Percentiles rank a stretch among this genome's conserved stretches.
phyloP scores from a whole-genome alignment of 2,797 vertebrate species.

The Dryobates pubescens region DNA sequence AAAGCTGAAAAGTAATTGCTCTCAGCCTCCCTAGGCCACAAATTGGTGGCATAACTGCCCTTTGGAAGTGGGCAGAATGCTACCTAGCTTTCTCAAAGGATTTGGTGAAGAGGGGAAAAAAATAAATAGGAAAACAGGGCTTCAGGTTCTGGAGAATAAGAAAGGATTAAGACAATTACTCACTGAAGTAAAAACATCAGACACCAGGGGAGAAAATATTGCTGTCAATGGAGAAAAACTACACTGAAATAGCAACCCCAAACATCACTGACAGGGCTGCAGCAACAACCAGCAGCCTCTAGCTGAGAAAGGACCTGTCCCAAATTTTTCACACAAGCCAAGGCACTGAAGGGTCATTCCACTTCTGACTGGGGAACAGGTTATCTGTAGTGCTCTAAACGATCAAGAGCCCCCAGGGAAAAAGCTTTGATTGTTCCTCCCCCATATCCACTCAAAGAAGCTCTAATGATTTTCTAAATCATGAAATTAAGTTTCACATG shows the following conservation, averaged over 20 bases:
- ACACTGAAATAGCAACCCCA: neutral
- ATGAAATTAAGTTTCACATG: neutral
- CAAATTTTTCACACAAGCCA: neutral
- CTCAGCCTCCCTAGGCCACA: neutral
- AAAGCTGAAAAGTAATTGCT: neutral
- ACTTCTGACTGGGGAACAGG: neutral
- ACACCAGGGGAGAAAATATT: neutral
- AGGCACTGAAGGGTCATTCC: neutral
- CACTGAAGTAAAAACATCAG: neutral
- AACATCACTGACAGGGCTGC: neutral
- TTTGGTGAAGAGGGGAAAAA: neutral
- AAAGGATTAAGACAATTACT: neutral
- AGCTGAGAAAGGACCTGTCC: neutral
- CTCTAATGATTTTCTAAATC: neutral
- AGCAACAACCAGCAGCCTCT: neutral
- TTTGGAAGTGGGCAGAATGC: neutral
- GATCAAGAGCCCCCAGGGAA: neutral
- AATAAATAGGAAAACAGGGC: neutral
- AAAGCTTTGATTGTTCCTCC: neutral
- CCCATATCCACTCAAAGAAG: neutral
- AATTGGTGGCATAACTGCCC: neutral
- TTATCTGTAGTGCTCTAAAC: neutral
- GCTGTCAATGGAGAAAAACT: neutral
- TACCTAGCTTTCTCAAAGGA: neutral
- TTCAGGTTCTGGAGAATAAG: neutral